phyloP scores from a whole-genome alignment of 2,113 vertebrate genomes.

The Stercorarius parasiticus region DNA sequence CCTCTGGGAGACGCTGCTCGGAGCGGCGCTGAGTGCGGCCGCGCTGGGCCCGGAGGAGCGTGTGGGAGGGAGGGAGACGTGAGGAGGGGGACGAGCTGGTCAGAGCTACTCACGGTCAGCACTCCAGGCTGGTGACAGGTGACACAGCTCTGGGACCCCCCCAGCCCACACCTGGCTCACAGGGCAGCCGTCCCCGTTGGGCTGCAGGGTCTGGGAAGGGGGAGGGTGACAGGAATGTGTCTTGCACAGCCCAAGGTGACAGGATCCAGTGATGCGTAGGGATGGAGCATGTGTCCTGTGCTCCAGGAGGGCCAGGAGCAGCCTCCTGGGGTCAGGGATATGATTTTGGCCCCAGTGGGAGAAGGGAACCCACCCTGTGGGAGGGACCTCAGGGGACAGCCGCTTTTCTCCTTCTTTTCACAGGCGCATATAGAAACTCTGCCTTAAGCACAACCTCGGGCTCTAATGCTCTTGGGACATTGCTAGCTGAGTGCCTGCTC shows the following conservation, averaged over 20 bases:
- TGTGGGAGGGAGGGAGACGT: not conserved
- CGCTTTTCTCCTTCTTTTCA: not conserved
- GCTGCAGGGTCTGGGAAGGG: not conserved
- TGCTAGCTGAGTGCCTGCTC: fast-evolving
- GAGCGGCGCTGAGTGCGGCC: not conserved
- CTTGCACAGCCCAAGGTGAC: not conserved
- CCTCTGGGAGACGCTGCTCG: not conserved
- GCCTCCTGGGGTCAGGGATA: not conserved
- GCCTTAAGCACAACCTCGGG: not conserved
- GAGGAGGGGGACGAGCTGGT: not conserved
- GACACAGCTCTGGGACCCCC: not conserved
- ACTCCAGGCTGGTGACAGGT: not conserved
- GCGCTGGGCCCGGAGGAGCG: fast-evolving
- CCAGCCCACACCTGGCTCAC: too few relatives aligned
- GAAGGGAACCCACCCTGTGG: not conserved
- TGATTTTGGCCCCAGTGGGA: not conserved
- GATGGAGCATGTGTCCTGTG: fast-evolving
- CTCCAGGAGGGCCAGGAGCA: not conserved
- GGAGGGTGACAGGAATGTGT: not conserved
- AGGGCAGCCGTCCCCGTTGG: not conserved
- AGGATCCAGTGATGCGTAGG: not conserved
- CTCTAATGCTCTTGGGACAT: not conserved
- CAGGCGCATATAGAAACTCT: fast-evolving
- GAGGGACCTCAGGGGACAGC: not conserved
- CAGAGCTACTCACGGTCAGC: fast-evolving